Base-by-base conservation (phyloP, 2,888 invertebrate genomes). In the Bugulina stolonifera region DNA sequence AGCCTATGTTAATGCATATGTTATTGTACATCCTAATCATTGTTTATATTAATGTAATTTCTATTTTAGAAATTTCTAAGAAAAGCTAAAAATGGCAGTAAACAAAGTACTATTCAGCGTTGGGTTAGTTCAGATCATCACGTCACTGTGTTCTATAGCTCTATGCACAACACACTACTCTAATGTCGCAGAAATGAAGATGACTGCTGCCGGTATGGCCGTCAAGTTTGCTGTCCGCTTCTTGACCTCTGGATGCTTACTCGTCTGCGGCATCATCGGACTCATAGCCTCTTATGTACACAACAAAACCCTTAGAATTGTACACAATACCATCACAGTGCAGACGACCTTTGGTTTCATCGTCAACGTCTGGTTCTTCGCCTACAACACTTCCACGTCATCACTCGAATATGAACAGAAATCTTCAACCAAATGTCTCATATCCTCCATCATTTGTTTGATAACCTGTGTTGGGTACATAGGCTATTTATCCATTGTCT, bases 241-340 rank as follows among this genome's bases (percentile, higher is more conserved):
- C n/a, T 32, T 64, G 64, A 14, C 64, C 2, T 3, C 64, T 3
- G 3, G 25, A 5, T 64, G 29, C 1, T 32, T 64, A 10, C 64
- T 64, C 5, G 32, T 64, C 27, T 64, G 64, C 64, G 64, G 64
- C 18, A 64, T 64, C 32, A 64, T 64, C 5, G 64, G 64, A 64
- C 27, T 64, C n/a, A 64, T 64, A 25, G 32, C n/a, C 22, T 64
- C 64, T 5, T 64, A 32, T 64, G 27, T 64, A 14, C 5, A 32
- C 18, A 64, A 64, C 34, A 2, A 14, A 5, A 64, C 34, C 3
- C 25, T 27, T n/a, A 64, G 64, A 64, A 64, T 32, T 64, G 64
- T 64, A 14, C 64, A 64, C 64, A 64, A 25, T 10, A 64, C 64
- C 29, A 18, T 34, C 27, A 64, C 64, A 32, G 22, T 22, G 14